A percentile compares a stretch with the other conserved stretches of the same genome.
These are phyloP conservation scores for Umimayanthus chanpuru DNA, from an alignment of 92 coral and sea anemone genomes.

Conservation along the genomic window DNA sequence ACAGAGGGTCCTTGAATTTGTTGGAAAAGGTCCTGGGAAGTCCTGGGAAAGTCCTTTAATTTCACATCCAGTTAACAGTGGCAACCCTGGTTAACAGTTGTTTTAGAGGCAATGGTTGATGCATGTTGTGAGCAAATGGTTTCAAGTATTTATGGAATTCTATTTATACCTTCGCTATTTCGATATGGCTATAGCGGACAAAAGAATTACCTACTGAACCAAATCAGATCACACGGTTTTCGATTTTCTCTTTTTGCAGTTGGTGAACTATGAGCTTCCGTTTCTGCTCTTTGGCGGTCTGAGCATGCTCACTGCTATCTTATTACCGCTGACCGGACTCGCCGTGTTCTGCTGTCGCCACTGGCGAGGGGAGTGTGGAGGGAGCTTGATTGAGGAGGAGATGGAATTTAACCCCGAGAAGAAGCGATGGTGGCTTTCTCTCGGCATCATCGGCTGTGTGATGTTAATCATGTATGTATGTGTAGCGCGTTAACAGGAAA, in stretches of 20 bases:
- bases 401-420: constrained; percentile 74
- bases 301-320: constrained; percentile 63
- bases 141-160: too few species aligned
- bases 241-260: constrained; percentile 40
- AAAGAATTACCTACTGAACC: background rate
- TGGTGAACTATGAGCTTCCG: constrained; percentile 62
- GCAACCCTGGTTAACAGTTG: too few species aligned
- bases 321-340: constrained; percentile 72
- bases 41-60: too few species aligned
- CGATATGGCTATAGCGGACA: too few species aligned
- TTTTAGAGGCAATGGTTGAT: too few species aligned
- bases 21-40: too few species aligned
- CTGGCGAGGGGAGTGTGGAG: constrained; percentile 80
- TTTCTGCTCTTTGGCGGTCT: constrained; percentile 64
- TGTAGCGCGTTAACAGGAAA: too few species aligned
- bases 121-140: too few species aligned
- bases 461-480: constrained; percentile 74
- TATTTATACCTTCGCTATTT: too few species aligned
- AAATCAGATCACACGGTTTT: background rate
- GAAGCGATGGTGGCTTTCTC: constrained; percentile 64
- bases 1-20: too few species aligned
- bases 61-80: too few species aligned
- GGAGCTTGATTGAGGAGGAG: constrained; percentile 75
- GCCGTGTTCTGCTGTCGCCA: constrained; percentile 72
- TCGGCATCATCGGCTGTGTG: constrained; percentile 64